Percentiles rank a stretch among this genome's conserved stretches.
Evolutionary conservation across 2,113 vertebrate genomes (phyloP).

Genomic region (Saccopteryx bilineata): DNA sequence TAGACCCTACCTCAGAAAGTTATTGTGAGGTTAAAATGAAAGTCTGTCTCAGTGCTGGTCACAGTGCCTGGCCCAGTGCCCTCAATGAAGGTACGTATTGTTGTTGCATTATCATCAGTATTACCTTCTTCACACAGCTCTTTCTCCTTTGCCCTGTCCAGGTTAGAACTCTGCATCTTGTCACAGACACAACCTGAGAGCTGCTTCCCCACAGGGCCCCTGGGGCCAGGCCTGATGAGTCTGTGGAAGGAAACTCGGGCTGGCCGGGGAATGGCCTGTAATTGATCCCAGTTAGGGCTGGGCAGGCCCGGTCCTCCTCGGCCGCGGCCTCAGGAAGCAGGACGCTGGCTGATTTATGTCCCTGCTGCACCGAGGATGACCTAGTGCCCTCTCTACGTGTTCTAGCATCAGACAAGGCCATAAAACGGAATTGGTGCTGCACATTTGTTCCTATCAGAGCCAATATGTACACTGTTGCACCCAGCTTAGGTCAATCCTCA

Average conservation of each 20-base stretch:
- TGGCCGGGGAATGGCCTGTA: slow-evolving; percentile 42
- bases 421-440: slow-evolving; percentile 71
- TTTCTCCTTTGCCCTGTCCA: background rate
- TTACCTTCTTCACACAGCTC: background rate
- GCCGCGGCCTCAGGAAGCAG: slow-evolving; percentile 78
- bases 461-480: background rate
- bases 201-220: slow-evolving; percentile 42
- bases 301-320: background rate
- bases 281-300: slow-evolving; percentile 73
- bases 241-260: slow-evolving; percentile 1
- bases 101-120: background rate
- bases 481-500: slow-evolving; percentile 49
- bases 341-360: slow-evolving; percentile 77
- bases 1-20: background rate
- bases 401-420: slow-evolving; percentile 73
- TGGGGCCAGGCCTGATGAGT: background rate
- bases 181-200: slow-evolving; percentile 78
- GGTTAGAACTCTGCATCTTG: slow-evolving; percentile 68
- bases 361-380: slow-evolving; percentile 64
- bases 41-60: background rate
- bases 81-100: background rate
- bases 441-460: slow-evolving; percentile 39
- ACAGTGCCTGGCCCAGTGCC: background rate
- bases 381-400: slow-evolving; percentile 77
- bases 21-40: background rate